Evolutionary conservation across 92 coral and sea anemone genomes (phyloP), one percentile per base, ranked within the genome.

Genomic region (Parazoanthus atlanticus): DNA sequence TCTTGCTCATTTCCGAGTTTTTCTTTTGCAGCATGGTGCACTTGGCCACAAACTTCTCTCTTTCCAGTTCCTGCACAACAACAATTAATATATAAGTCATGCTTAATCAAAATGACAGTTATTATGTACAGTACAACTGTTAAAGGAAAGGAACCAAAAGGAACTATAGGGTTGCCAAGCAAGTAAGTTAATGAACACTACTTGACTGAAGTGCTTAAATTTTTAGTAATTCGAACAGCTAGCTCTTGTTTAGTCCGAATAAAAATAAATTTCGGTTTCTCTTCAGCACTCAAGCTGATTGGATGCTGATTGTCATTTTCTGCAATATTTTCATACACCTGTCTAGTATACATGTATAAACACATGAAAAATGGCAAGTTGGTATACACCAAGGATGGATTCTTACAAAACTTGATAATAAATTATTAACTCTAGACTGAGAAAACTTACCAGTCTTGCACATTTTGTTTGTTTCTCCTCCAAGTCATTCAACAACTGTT

Each of bases 11-110:
- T 85, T 97, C 99, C n/a, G 86, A 73, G 67, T 95, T 97, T 92
- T 93, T 95, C 90, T 93, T 94, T 80, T 94, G 98, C 8, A 95
- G 91, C 94, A 94, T 94, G 11, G 95, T 93, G 66, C 96, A 94
- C 84, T 97, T 95, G 38, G 97, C 98, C 32, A 93, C 94, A 86
- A 92, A 95, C 70, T 91, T 91, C 84, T 97, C 97, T 32, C 98
- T 93, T 85, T 97, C 99, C 54, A 91, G 94, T 66, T 97, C 99
- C 99, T 96, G 66, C 34, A 83, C 43, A 76, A 46, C 40, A 81
- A 29, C 2, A 31, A 8, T 12, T 13, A 2, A 15, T 6, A 6
- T 43, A 9, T 7, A 43, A 8, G 49, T 43, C 12, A 5, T 43
- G 5, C 12, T 9, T 43, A 43, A 4, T 43, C 8, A 52, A 12